These are phyloP conservation scores for Lates japonicus DNA, from an alignment of 2,797 vertebrate genomes.

Conservation along the genomic window DNA sequence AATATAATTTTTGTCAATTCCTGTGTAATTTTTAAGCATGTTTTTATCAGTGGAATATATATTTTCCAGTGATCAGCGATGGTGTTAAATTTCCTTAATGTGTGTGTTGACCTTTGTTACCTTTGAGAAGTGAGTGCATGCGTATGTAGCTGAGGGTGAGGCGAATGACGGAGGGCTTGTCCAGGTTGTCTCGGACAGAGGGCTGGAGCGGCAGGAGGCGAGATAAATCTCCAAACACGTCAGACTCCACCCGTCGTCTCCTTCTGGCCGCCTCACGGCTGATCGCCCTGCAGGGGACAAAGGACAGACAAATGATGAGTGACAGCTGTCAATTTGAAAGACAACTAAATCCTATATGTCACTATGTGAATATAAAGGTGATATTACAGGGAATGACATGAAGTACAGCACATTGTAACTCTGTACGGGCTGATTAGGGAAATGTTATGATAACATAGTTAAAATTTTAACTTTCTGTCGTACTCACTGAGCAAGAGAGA, in stretches of 20 bases:
- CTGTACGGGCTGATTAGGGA: neutral
- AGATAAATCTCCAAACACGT: slow-evolving; percentile 93
- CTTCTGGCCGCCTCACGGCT: slow-evolving; percentile 90
- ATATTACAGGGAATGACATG: neutral
- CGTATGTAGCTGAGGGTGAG: slow-evolving; percentile 96
- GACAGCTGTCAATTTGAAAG: neutral
- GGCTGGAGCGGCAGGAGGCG: slow-evolving; percentile 92
- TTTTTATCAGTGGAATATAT: neutral
- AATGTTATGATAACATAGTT: neutral
- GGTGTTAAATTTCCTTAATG: neutral
- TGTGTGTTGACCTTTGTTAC: slow-evolving; percentile 57
- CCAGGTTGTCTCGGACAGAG: slow-evolving; percentile 90
- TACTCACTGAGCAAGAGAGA: too few species aligned
- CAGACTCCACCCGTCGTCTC: slow-evolving; percentile 92
- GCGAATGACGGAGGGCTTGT: slow-evolving; percentile 97
- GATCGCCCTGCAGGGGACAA: slow-evolving; percentile 77
- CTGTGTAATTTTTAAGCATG: too few species aligned
- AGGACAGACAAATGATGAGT: neutral
- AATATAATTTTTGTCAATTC: neutral
- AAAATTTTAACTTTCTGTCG: too few species aligned
- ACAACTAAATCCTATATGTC: neutral
- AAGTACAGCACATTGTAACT: neutral
- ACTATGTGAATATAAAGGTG: neutral
- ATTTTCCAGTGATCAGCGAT: neutral
- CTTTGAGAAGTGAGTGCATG: slow-evolving; percentile 89